A percentile compares a stretch with the other conserved stretches of the same genome.
Conservation (phyloP, 1,140 invertebrate genomes). For the Trachelipus rathkii region DNA sequence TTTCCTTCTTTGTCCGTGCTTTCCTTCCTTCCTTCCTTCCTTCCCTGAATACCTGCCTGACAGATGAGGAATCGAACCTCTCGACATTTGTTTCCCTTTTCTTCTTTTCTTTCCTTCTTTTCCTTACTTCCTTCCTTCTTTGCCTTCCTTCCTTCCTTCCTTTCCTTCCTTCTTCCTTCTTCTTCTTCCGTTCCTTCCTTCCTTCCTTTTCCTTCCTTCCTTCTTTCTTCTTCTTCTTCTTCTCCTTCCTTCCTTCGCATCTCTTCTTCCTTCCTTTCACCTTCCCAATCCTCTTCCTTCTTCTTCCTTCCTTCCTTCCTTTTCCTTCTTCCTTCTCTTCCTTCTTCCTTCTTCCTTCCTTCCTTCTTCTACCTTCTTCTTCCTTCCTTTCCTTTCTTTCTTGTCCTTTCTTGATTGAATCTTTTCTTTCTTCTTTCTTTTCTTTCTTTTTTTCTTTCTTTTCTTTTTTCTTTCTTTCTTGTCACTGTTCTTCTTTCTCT, state of each 20-base stretch:
- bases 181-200: no score
- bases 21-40: slow-evolving; percentile 2
- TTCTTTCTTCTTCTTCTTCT: not conserved
- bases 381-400: no score
- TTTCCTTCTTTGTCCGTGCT: not conserved
- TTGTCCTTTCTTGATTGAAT: no score
- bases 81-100: no score
- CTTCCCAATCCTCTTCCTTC: not conserved
- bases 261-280: slow-evolving; percentile 9
- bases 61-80: no score
- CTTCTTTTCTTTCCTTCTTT: no score
- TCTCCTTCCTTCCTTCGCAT: no score
- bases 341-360: not conserved
- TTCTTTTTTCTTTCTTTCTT: not conserved
- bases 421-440: not conserved
- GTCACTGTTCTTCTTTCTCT: not conserved
- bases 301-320: not conserved
- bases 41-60: no score
- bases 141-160: no score
- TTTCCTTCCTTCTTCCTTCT: not conserved
- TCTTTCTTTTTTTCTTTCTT: not conserved
- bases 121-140: no score
- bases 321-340: not conserved
- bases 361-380: not conserved
- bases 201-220: not conserved